phyloP scores from a whole-genome alignment of 2,888 invertebrate species.

The Nesidiocoris tenuis region DNA sequence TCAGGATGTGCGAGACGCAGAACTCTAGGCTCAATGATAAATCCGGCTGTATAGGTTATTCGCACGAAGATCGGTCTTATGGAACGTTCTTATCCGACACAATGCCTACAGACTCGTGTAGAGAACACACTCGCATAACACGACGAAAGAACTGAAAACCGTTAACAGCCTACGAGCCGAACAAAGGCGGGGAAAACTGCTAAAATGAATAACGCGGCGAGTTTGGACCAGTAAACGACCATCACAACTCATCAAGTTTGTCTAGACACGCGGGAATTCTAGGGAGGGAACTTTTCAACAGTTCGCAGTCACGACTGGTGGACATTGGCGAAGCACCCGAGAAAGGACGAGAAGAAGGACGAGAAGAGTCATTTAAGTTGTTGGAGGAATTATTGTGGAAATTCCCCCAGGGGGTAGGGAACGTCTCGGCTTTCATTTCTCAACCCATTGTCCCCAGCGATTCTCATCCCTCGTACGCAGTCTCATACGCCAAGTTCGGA shows the following conservation, averaged over 20 bases:
- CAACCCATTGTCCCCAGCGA: not conserved
- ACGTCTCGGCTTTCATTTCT: not conserved
- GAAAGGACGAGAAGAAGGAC: not conserved
- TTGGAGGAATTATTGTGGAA: not conserved
- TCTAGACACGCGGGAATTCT: not conserved
- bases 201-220: no score
- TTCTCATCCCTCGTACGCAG: not conserved
- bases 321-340: not conserved
- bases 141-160: no score
- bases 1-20: no score
- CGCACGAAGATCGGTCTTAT: no score
- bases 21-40: no score
- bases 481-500: not conserved
- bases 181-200: no score
- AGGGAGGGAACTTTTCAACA: not conserved
- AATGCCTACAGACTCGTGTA: no score
- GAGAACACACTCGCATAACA: no score
- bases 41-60: no score
- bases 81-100: no score
- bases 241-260: not conserved
- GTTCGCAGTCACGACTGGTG: not conserved
- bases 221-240: not conserved
- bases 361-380: not conserved
- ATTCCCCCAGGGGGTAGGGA: not conserved
- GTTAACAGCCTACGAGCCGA: no score